These are phyloP conservation scores for Mixornis gularis DNA, from an alignment of 2,113 vertebrate species.

Conservation along the genomic window DNA sequence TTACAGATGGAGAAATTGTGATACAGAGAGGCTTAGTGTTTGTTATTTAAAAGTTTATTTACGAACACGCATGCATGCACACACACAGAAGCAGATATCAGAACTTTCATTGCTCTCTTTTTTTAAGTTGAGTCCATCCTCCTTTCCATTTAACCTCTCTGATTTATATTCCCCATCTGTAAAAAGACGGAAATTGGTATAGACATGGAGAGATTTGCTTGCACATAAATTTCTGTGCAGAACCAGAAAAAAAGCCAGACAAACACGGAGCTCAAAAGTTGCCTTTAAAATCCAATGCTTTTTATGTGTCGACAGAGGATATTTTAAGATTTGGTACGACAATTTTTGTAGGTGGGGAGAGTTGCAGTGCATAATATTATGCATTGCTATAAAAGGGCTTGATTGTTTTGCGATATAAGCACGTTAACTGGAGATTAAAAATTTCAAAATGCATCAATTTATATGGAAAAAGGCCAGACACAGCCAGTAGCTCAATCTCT, in stretches of 20 bases:
- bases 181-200: conserved; percentile 47
- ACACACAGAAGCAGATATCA: background rate
- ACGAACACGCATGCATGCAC: background rate
- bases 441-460: background rate
- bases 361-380: background rate
- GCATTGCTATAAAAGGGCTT: background rate
- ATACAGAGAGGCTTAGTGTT: conserved; percentile 62
- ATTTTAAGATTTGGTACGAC: background rate
- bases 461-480: background rate
- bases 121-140: conserved; percentile 34
- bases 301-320: background rate
- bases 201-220: background rate
- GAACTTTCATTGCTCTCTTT: conserved; percentile 4
- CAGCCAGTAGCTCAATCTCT: background rate
- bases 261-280: rapidly evolving
- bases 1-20: conserved; percentile 68
- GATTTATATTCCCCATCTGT: conserved; percentile 68
- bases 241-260: background rate
- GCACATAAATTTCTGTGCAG: background rate
- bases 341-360: background rate
- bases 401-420: background rate
- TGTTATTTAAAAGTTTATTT: background rate
- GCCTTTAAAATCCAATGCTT: background rate
- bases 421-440: background rate
- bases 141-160: conserved; percentile 69